phyloP scores from a whole-genome alignment of 2,797 vertebrate genomes.

The Todus mexicanus region DNA sequence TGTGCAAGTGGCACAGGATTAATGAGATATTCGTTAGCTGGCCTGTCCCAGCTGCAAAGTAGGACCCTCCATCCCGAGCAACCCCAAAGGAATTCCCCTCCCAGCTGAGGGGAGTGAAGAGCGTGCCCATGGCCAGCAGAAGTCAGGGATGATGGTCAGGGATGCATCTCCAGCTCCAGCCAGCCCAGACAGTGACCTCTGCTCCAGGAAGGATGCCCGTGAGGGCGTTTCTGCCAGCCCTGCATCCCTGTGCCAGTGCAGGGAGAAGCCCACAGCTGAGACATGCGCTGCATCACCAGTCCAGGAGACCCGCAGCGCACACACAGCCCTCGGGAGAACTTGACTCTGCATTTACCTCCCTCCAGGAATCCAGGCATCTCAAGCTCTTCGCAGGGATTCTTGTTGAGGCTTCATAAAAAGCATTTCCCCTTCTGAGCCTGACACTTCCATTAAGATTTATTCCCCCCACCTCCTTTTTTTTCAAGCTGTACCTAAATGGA shows the following conservation, averaged over 20 bases:
- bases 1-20: neutral
- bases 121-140: neutral
- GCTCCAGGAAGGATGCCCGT: neutral
- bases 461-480: neutral
- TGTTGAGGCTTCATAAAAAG: neutral
- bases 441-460: neutral
- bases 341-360: neutral
- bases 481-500: neutral
- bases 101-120: neutral
- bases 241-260: neutral
- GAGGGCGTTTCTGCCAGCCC: neutral
- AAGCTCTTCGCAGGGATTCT: neutral
- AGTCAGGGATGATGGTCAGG: neutral
- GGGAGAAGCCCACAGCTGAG: neutral
- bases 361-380: neutral
- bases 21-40: neutral
- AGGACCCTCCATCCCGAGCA: neutral
- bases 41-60: neutral
- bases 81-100: neutral
- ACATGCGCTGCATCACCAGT: neutral
- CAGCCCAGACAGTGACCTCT: neutral
- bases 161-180: neutral
- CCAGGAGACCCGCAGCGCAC: neutral
- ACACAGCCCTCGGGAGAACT: neutral
- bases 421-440: neutral